Evolutionary conservation across 1,140 invertebrate species (phyloP), one percentile per base, ranked within the genome.

Genomic region (Scylla paramamosain): DNA sequence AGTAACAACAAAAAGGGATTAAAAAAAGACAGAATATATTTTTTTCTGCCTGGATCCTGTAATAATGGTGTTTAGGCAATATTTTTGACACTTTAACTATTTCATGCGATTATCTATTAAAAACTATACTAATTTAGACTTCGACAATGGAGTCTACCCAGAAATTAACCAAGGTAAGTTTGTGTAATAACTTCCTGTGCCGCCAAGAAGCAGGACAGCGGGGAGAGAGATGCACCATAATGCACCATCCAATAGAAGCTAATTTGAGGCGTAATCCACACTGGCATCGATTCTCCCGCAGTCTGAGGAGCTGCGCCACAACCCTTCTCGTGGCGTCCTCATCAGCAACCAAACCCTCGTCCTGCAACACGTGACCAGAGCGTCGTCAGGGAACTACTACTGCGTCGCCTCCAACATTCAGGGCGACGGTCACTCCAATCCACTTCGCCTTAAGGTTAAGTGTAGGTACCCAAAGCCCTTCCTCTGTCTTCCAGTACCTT

Each of bases 381-480:
- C 83, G 45, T 83, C 92, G 20, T 93, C 92, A 6, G 92, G 92
- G 8, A 86, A 93, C 32, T 93, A 93, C 92, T 87, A 86, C 46
- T 93, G 92, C 92, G 92, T 93, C n/a, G 92, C 92, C 28, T 93
- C 92, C 28, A 93, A 93, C 28, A 93, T 87, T 94, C 98, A 99
- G 97, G 98, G 98, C n/a, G 98, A 99, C 96, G 98, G 98, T 31
- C 98, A 98, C 95, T 99, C 98, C 95, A 98, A 98, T 96, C 97
- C 97, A 2, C 97, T 99, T 0, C 97, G 98, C 96, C 97, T 99
- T 96, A 98, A 98, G 97, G 98, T 99, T 90, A 98, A 98, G 97
- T 99, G 98, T 99, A 97, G 98, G 98, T 98, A 96, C 32, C 84
- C 12, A 31, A 14, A 25, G 29, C 28, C 4, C 20, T 88, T 14